phyloP scores from a whole-genome alignment of 2,797 vertebrate genomes.

The Propithecus deckenii region DNA sequence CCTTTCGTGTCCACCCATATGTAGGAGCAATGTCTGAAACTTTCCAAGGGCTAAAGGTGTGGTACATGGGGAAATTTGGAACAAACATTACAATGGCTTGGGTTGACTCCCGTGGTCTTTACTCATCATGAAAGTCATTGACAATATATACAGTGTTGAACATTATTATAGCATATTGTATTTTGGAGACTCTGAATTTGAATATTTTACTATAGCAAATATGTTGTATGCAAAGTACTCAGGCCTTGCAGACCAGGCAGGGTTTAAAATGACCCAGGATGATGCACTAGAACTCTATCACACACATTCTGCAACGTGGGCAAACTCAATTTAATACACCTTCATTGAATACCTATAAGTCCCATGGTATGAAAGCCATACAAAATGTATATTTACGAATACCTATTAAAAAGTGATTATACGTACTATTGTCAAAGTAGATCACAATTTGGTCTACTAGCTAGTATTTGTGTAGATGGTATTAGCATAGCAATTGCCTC shows the following conservation, averaged over 20 bases:
- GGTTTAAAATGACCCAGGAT: background rate
- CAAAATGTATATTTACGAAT: background rate
- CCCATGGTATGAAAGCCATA: background rate
- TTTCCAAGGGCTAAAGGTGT: background rate
- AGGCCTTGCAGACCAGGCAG: background rate
- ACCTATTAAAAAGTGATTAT: background rate
- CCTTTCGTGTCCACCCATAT: background rate
- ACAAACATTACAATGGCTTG: background rate
- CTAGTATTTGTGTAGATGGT: background rate
- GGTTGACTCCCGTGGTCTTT: background rate
- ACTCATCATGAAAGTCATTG: background rate
- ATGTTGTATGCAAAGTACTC: background rate
- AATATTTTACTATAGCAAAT: slow-evolving; percentile 16
- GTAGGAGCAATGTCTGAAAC: background rate
- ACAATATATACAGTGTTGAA: background rate
- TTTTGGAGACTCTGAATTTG: background rate
- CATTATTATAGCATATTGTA: background rate
- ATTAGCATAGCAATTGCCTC: background rate
- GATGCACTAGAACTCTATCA: background rate
- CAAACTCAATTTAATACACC: background rate
- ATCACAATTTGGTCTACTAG: background rate
- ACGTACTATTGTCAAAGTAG: background rate
- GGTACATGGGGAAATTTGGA: background rate
- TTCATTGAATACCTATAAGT: background rate
- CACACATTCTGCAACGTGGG: background rate